These are phyloP conservation scores for Archilochus colubris DNA, from an alignment of 2,113 vertebrate genomes.

Conservation along the genomic window DNA sequence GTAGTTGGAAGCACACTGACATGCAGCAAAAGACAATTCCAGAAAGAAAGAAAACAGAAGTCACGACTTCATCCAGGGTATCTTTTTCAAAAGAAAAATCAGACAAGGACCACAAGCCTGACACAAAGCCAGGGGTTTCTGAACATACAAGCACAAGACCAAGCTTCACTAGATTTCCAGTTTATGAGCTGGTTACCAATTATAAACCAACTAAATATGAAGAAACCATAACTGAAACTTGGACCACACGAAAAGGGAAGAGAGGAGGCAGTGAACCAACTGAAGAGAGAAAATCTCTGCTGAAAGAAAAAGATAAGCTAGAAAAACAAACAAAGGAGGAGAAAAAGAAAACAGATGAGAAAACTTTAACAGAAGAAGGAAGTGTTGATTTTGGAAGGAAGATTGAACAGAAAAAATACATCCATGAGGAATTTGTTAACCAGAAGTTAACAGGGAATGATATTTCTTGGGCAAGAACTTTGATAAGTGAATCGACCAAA, in stretches of 20 bases:
- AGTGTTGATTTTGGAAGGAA: conserved; percentile 31
- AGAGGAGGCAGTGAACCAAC: conserved; percentile 33
- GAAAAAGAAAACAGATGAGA: conserved; percentile 20
- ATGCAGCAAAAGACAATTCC: conserved; percentile 60
- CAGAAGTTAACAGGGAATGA: conserved; percentile 48
- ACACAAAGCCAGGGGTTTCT: background rate
- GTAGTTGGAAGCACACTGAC: conserved; percentile 45
- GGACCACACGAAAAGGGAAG: conserved; percentile 3
- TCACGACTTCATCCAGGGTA: conserved; percentile 48
- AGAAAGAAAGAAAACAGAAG: conserved; percentile 59
- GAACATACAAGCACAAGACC: conserved; percentile 23
- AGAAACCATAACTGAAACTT: conserved; percentile 59
- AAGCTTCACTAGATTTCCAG: conserved; percentile 30
- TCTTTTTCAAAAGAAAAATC: conserved; percentile 32
- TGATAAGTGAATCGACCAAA: background rate
- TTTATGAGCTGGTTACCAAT: conserved; percentile 11
- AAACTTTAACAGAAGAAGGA: background rate
- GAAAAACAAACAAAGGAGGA: conserved; percentile 24
- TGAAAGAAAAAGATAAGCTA: conserved; percentile 24
- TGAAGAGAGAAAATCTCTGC: conserved; percentile 22
- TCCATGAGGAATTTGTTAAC: conserved; percentile 57
- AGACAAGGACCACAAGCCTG: conserved; percentile 2
- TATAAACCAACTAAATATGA: conserved; percentile 45
- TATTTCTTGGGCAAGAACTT: background rate
- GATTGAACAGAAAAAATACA: conserved; percentile 49